Evolutionary conservation across 1,140 invertebrate species (phyloP).

Genomic region (Calephelis virginiensis): DNA sequence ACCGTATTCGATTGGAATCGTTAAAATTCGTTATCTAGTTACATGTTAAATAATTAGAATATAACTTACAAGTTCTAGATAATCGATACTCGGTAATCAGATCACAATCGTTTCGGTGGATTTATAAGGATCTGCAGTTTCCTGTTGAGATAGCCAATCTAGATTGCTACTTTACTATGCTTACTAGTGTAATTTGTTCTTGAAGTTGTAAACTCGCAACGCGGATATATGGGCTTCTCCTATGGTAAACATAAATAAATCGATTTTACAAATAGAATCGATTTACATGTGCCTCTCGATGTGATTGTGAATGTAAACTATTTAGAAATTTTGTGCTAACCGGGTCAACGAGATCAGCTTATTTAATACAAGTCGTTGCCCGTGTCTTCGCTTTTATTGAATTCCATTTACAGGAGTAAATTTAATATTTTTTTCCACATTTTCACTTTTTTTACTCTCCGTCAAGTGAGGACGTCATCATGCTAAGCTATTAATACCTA

Average conservation of each 20-base stretch:
- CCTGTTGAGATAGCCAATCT: slow-evolving; percentile 52
- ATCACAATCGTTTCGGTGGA: slow-evolving; percentile 66
- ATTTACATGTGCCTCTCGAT: slow-evolving; percentile 9
- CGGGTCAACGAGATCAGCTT: background rate
- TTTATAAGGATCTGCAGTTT: slow-evolving; percentile 73
- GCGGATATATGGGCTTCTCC: slow-evolving; percentile 19
- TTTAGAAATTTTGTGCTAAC: slow-evolving; percentile 14
- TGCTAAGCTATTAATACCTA: too few relatives aligned
- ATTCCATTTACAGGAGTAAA: too few relatives aligned
- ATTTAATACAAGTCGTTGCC: too few relatives aligned
- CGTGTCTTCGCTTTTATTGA: too few relatives aligned
- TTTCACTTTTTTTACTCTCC: too few relatives aligned
- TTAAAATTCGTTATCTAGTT: slow-evolving; percentile 64
- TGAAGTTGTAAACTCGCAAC: slow-evolving; percentile 24
- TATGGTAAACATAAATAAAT: slow-evolving; percentile 21
- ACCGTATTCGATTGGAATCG: slow-evolving; percentile 58
- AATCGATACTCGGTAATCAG: slow-evolving; percentile 72
- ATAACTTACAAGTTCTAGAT: slow-evolving; percentile 69
- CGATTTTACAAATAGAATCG: slow-evolving; percentile 18
- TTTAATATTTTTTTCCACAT: too few relatives aligned
- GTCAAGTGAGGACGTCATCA: too few relatives aligned
- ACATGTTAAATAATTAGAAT: slow-evolving; percentile 68
- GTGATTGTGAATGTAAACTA: slow-evolving; percentile 17
- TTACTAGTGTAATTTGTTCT: slow-evolving; percentile 43
- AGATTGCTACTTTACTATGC: slow-evolving; percentile 39